Evolutionary conservation across 2,888 invertebrate species (phyloP), one percentile per base, ranked within the genome.

Genomic region (Cosmia trapezina): DNA sequence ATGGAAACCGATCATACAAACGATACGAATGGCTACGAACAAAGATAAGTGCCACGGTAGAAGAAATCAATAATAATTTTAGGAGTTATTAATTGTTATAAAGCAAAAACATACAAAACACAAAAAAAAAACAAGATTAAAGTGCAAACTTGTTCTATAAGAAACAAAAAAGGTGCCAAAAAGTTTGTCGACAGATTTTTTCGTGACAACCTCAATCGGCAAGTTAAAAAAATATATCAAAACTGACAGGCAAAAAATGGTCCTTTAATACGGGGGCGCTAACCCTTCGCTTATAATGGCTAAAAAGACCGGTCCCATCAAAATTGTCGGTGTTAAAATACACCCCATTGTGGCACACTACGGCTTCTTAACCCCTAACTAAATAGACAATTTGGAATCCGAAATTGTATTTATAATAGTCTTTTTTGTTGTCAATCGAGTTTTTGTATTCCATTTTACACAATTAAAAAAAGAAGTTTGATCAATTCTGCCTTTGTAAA

Each of bases 311-410:
- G 86, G 87, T 86, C 92, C 91, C 90, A 89, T 94, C 92, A 92
- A 93, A 95, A 93, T 90, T 89, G 91, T 91, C 89, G 90, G 93
- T 93, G 95, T 95, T 94, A 95, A 95, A 94, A 94, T 93, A 95
- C 94, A 94, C 92, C 95, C 91, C 89, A 91, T 94, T 94, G 93
- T 93, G 92, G 87, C 88, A 86, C 89, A 89, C 89, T 93, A 92
- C 89, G 95, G 95, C 94, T 96, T 95, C 95, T 95, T 95, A 95
- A 93, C 95, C 94, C 94, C 91, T 90, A 90, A 90, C 92, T 90
- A 91, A 94, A 94, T 91, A 91, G 90, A 91, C 93, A 92, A 94
- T 93, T 94, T 92, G 90, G 90, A 93, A 92, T 91, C 93, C 93
- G 89, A 93, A 94, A 94, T 94, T 94, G 92, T 93, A 93, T 93